A percentile compares a stretch with the other conserved stretches of the same genome.
Conservation (phyloP, 2,888 invertebrate species). For the Tiliacea citrago region DNA sequence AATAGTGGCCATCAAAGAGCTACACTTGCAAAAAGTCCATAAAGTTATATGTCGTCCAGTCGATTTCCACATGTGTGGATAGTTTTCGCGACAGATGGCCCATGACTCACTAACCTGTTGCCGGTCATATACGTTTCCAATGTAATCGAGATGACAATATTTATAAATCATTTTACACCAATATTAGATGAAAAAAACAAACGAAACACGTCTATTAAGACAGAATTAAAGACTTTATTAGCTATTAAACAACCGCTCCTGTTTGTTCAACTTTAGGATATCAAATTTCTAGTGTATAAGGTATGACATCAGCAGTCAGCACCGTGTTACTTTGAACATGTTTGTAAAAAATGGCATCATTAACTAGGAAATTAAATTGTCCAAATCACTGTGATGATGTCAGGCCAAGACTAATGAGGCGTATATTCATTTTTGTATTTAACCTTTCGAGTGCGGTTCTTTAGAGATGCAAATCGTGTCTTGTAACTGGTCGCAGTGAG, state of each 20-base stretch:
- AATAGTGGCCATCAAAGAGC: constrained; percentile 77
- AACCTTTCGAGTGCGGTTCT: constrained; percentile 36
- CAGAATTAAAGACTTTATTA: constrained; percentile 70
- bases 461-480: constrained; percentile 47
- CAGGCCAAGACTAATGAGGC: constrained; percentile 52
- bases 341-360: constrained; percentile 79
- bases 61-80: constrained; percentile 85
- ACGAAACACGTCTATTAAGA: constrained; percentile 67
- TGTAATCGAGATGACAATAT: constrained; percentile 82
- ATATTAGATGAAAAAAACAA: constrained; percentile 66
- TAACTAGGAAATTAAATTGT: constrained; percentile 77
- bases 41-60: constrained; percentile 78
- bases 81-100: constrained; percentile 89
- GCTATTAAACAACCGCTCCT: constrained; percentile 74
- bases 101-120: constrained; percentile 88
- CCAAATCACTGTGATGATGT: constrained; percentile 67
- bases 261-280: constrained; percentile 72
- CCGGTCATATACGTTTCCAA: constrained; percentile 79
- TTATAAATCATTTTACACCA: constrained; percentile 76
- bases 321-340: constrained; percentile 65
- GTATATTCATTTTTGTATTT: constrained; percentile 35
- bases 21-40: constrained; percentile 76
- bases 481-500: constrained; percentile 44
- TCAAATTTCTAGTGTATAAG: constrained; percentile 77
- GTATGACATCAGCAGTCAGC: constrained; percentile 85